A percentile compares a stretch with the other conserved stretches of the same genome.
Conservation (phyloP, 2,797 vertebrate species). For the Platalea minor region DNA sequence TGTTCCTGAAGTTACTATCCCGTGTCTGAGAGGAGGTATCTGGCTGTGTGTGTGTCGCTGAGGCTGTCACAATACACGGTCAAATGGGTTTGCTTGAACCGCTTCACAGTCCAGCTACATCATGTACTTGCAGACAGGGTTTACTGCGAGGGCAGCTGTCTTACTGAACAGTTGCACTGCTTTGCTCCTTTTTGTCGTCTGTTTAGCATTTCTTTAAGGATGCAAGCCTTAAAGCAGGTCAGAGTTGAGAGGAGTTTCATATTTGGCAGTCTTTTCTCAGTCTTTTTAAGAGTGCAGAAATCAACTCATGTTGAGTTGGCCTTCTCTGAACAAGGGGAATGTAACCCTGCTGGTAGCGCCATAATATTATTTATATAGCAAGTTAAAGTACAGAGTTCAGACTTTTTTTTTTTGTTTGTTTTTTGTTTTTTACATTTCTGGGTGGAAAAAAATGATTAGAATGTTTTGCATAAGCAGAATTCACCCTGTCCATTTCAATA, state of each 20-base stretch:
- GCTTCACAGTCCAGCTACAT: neutral
- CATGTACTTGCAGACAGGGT: neutral
- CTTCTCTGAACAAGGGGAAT: slow-evolving; percentile 17
- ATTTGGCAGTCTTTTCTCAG: neutral
- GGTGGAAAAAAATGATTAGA: slow-evolving; percentile 28
- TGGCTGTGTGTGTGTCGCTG: accelerated
- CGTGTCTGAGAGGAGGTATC: neutral
- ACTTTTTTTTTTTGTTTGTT: neutral
- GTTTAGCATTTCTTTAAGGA: neutral
- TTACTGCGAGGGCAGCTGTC: neutral
- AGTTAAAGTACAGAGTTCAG: slow-evolving; percentile 34
- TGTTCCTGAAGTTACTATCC: neutral
- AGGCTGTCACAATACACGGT: neutral
- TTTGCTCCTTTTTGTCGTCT: neutral
- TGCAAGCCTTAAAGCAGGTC: neutral
- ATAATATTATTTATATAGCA: slow-evolving; percentile 44
- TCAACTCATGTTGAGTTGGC: neutral
- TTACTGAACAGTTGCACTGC: neutral
- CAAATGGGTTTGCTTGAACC: neutral
- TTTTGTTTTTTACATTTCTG: neutral
- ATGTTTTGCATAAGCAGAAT: slow-evolving; percentile 46
- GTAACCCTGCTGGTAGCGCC: slow-evolving; percentile 31
- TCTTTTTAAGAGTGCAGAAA: neutral
- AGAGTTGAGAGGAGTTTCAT: neutral
- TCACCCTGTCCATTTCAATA: neutral